Evolutionary conservation across 2,113 vertebrate species (phyloP).

Genomic region (Fulmarus glacialis): DNA sequence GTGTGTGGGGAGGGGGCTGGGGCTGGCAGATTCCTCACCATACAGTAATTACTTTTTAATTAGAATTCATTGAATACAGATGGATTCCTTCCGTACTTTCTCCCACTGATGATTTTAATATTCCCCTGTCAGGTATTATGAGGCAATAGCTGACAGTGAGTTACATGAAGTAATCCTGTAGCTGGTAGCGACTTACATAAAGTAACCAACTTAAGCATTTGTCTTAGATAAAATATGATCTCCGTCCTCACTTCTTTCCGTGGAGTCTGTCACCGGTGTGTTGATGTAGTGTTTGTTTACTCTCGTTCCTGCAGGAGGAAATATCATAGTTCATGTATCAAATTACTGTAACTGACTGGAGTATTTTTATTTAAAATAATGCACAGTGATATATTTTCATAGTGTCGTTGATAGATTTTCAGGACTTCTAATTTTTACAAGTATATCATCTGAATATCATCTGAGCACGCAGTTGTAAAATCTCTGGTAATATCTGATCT

Average conservation of each 20-base stretch:
- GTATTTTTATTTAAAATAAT: slow-evolving; percentile 77
- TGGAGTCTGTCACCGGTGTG: slow-evolving; percentile 63
- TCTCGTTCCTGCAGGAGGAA: slow-evolving; percentile 68
- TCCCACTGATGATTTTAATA: slow-evolving; percentile 75
- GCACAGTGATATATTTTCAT: slow-evolving; percentile 50
- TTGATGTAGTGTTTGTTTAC: slow-evolving; percentile 79
- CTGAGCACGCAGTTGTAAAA: slow-evolving; percentile 26
- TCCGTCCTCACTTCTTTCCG: slow-evolving; percentile 59
- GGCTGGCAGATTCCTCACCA: slow-evolving; percentile 44
- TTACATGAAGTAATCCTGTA: slow-evolving; percentile 71
- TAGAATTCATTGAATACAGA: slow-evolving; percentile 79
- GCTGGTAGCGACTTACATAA: slow-evolving; percentile 71
- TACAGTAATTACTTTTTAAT: slow-evolving; percentile 78
- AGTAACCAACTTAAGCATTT: slow-evolving; percentile 77
- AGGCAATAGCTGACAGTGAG: slow-evolving; percentile 73
- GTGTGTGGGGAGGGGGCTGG: slow-evolving; percentile 1
- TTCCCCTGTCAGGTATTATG: slow-evolving; percentile 74
- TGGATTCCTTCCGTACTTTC: slow-evolving; percentile 67
- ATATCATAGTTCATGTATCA: slow-evolving; percentile 76
- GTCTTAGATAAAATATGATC: slow-evolving; percentile 77
- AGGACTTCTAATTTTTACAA: slow-evolving; percentile 58
- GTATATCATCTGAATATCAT: slow-evolving; percentile 58
- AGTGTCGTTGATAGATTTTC: slow-evolving; percentile 59
- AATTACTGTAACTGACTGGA: slow-evolving; percentile 76
- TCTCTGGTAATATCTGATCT: slow-evolving; percentile 41